Conservation (phyloP, 2,888 invertebrate genomes). For the Yponomeuta evonymella region DNA sequence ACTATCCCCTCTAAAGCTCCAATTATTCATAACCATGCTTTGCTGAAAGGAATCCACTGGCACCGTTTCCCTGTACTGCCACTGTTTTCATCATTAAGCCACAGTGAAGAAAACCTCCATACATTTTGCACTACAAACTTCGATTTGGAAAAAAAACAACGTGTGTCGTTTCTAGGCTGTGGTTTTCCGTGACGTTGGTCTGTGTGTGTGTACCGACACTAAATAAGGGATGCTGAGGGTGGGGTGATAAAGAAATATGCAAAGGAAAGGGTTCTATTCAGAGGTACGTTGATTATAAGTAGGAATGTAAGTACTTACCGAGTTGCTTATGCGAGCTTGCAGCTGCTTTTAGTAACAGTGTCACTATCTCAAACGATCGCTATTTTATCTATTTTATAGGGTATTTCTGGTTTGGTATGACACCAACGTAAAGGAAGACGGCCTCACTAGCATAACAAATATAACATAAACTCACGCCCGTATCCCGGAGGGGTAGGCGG, state of each 20-base stretch:
- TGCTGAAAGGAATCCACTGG: constrained; percentile 35
- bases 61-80: constrained; percentile 14
- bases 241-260: neutral
- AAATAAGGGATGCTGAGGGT: neutral
- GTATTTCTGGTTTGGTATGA: too few species aligned
- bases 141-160: neutral
- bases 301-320: neutral
- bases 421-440: too few species aligned
- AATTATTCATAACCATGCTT: constrained; percentile 51
- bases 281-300: constrained; percentile 2
- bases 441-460: too few species aligned
- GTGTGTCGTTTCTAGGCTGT: neutral
- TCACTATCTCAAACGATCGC: too few species aligned
- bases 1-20: constrained; percentile 37
- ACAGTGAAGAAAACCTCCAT: constrained; percentile 1
- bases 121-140: too few species aligned
- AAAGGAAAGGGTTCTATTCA: constrained; percentile 1
- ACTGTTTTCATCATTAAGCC: neutral
- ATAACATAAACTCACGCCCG: too few species aligned
- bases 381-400: too few species aligned
- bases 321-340: neutral
- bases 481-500: too few species aligned
- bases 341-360: neutral
- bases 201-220: neutral
- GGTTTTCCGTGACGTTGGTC: neutral